These are phyloP conservation scores for Poecilus cupreus DNA, from an alignment of 2,888 invertebrate species.

Conservation along the genomic window DNA sequence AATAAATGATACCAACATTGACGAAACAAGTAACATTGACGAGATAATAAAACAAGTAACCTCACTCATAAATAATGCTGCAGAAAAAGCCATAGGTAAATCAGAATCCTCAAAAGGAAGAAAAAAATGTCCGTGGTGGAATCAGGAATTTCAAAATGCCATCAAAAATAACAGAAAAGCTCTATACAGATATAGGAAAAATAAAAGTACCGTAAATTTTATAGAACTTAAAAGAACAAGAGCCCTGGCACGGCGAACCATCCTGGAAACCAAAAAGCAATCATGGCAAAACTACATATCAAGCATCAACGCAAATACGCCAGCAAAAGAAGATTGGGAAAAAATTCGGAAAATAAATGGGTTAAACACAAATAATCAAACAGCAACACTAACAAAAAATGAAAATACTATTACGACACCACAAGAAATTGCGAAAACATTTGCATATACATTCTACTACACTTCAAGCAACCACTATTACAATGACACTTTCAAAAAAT, in stretches of 20 bases:
- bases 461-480: background rate
- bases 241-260: background rate
- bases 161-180: slow-evolving; percentile 24
- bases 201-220: background rate
- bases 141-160: background rate
- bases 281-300: slow-evolving; percentile 4
- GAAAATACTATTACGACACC: background rate
- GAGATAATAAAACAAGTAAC: no score
- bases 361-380: background rate
- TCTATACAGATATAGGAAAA: slow-evolving; percentile 8
- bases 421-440: background rate
- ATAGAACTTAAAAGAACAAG: background rate
- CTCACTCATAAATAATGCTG: no score
- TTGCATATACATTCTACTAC: background rate
- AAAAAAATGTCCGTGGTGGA: background rate
- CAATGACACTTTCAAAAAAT: background rate
- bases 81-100: no score
- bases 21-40: background rate
- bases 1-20: background rate
- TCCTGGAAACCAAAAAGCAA: background rate
- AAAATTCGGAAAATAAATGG: slow-evolving; percentile 11
- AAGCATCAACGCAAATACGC: background rate
- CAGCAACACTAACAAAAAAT: background rate
- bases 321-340: background rate
- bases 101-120: background rate